Conservation (phyloP, 2,797 vertebrate genomes). For the Coluber constrictor region DNA sequence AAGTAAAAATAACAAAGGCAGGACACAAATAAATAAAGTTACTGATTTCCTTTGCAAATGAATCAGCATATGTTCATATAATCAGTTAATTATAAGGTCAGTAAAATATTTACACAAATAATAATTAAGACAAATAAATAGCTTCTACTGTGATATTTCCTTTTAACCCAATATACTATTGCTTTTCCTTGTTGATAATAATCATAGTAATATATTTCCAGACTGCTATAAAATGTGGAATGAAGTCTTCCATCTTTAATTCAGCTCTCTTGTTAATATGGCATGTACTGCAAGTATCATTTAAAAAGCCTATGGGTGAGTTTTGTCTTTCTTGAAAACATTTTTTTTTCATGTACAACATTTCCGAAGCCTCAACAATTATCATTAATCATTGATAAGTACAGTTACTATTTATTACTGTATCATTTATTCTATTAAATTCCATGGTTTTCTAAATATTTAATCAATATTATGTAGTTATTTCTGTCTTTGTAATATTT, state of each 20-base stretch:
- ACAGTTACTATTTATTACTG: background rate
- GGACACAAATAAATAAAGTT: background rate
- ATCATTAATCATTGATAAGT: background rate
- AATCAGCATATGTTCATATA: background rate
- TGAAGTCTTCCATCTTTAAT: background rate
- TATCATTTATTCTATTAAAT: background rate
- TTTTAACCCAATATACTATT: background rate
- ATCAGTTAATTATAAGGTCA: background rate
- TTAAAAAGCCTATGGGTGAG: background rate
- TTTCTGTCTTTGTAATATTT: background rate
- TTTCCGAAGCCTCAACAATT: background rate
- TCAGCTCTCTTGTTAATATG: background rate
- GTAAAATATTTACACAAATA: background rate
- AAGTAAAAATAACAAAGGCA: background rate
- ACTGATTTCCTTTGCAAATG: conserved; percentile 1
- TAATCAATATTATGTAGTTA: background rate
- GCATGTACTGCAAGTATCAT: background rate
- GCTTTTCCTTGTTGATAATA: background rate
- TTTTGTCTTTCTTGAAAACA: background rate
- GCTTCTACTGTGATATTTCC: background rate
- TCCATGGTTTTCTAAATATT: background rate
- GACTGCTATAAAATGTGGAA: background rate
- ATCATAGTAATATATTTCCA: background rate
- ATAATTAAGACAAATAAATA: background rate
- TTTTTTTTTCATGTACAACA: background rate